Base-by-base conservation (phyloP, 2,797 vertebrate species). In the Sebastes hubbsi region DNA sequence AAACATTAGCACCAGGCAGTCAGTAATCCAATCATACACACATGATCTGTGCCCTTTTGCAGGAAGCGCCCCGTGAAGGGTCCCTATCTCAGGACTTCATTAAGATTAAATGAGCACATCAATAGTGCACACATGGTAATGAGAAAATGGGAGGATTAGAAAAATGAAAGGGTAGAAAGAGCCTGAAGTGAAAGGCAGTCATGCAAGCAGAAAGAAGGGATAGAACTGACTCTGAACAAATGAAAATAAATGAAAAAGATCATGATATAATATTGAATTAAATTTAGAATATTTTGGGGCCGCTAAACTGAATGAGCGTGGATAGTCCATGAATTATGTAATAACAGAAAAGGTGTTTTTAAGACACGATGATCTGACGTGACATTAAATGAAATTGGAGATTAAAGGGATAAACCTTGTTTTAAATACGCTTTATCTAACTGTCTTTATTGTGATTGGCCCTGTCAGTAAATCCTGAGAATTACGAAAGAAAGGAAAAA, bases 1-100 rank as follows among this genome's bases (percentile, higher is more conserved):
- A 89, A 92, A 92, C 85, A 91, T 85, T 78, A 90, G 74, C 89
- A 79, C 84, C 90, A 91, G 91, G 94, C 79, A 89, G 91, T 94
- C 92, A 66, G 87, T 96, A 95, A 96, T 96, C 95, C 93, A 86
- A 93, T 95, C 93, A 94, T 91, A 92, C 91, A 94, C 93, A 90
- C 91, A 91, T 90, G 89, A 94, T 95, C 93, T 92, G 93, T 95
- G 94, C 91, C 94, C 95, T 96, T 96, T 95, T 77, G 87, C 92
- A 93, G 95, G 93, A 95, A 92, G 94, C 81, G 11, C 92, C 94
- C 89, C 78, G 78, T 86, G 88, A 92, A 91, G 90, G 84, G 87
- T 94, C 85, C 83, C 86, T 84, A 81, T 90, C 80, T 80, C 82
- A 82, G 87, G 85, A 87, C 88, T 92, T 94, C 94, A 95, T 96